These are phyloP conservation scores for Nipponia nippon DNA, from an alignment of 2,113 vertebrate species.

Conservation along the genomic window DNA sequence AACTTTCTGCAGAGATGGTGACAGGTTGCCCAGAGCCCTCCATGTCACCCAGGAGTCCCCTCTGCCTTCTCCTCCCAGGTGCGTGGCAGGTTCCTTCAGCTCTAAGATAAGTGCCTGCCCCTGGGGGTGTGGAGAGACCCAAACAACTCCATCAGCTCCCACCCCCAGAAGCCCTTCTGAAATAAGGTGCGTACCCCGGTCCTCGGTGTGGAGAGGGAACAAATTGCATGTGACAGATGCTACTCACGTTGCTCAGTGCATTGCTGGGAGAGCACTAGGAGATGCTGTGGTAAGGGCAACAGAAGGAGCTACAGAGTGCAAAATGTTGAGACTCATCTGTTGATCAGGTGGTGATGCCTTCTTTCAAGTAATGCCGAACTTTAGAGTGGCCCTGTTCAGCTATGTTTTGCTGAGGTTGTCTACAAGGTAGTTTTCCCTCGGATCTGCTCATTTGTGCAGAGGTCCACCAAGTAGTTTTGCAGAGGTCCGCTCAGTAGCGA, in stretches of 20 bases:
- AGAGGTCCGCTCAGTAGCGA: background rate
- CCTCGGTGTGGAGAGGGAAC: background rate
- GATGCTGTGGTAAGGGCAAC: background rate
- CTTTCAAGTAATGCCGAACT: background rate
- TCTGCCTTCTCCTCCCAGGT: background rate
- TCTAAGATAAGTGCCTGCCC: background rate
- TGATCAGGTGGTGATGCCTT: background rate
- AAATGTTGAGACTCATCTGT: constrained; percentile 3
- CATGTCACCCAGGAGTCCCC: background rate
- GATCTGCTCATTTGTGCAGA: background rate
- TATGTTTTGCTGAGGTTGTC: background rate
- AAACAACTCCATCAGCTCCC: background rate
- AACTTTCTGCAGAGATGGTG: constrained; percentile 32
- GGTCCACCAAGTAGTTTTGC: background rate
- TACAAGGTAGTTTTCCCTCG: background rate
- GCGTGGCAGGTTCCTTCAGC: background rate
- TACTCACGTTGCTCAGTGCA: background rate
- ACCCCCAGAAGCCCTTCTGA: background rate
- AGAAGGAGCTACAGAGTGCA: background rate
- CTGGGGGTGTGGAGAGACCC: background rate
- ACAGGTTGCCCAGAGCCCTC: background rate
- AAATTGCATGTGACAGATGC: background rate
- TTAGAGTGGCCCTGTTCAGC: background rate
- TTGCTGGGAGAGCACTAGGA: background rate
- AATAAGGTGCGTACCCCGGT: background rate